A percentile compares a stretch with the other conserved stretches of the same genome.
phyloP scores from a whole-genome alignment of 2,797 vertebrate genomes.

The Synanceia verrucosa region DNA sequence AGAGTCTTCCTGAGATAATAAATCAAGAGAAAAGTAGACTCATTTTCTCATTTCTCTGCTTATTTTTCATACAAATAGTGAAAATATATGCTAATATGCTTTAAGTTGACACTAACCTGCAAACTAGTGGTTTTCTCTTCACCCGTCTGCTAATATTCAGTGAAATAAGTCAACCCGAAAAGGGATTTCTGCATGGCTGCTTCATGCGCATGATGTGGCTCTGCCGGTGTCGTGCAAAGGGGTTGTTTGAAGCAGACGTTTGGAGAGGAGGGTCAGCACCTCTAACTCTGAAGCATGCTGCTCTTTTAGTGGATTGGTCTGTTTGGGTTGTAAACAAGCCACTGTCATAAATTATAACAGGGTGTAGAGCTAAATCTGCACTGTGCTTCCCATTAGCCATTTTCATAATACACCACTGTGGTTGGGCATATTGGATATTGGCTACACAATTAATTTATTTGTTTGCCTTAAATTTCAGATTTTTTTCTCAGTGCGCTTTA shows the following conservation, averaged over 20 bases:
- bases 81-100: neutral
- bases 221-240: conserved; percentile 1
- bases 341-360: neutral
- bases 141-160: conserved; percentile 15
- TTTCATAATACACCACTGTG: neutral
- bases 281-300: neutral
- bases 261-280: neutral
- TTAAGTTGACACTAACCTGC: neutral
- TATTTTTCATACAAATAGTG: no score
- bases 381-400: neutral
- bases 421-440: no score
- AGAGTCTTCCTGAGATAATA: no score
- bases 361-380: neutral
- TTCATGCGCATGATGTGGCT: conserved; percentile 27
- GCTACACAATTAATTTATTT: no score
- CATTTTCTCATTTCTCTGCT: no score
- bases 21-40: no score
- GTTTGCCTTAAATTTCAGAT: neutral
- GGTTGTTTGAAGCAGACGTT: conserved; percentile 4
- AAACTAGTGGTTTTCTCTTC: neutral
- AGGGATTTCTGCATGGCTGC: conserved; percentile 31
- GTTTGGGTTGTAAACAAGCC: neutral
- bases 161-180: conserved; percentile 26
- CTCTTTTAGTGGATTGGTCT: neutral
- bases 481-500: neutral